These are phyloP conservation scores for Neodiprion lecontei DNA, from an alignment of 1,140 invertebrate genomes.

Conservation along the genomic window DNA sequence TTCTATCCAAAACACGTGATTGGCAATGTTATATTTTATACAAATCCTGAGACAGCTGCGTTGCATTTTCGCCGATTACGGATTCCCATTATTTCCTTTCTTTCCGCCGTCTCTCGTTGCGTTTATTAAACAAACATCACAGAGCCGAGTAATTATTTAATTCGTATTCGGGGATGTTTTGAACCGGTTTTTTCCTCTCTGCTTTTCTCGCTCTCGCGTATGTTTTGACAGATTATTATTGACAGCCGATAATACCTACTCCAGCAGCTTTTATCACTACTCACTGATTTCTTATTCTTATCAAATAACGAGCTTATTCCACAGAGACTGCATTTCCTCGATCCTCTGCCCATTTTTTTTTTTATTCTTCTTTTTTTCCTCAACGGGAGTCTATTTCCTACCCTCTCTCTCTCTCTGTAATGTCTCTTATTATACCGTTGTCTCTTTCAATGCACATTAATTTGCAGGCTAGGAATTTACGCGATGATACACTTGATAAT, in stretches of 20 bases:
- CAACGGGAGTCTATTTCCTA: not conserved
- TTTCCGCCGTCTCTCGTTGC: too few species aligned
- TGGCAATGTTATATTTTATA: slow-evolving; percentile 8
- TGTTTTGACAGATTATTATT: slow-evolving; percentile 8
- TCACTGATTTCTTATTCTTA: slow-evolving; percentile 30
- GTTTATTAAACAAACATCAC: not conserved
- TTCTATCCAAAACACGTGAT: not conserved
- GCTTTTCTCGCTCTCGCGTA: slow-evolving; percentile 17
- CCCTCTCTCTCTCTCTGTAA: too few species aligned
- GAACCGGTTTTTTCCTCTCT: too few species aligned
- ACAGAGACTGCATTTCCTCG: slow-evolving; percentile 24
- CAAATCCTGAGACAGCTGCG: slow-evolving; percentile 16
- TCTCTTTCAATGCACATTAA: too few species aligned
- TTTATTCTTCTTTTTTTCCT: not conserved
- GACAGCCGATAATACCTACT: slow-evolving; percentile 1
- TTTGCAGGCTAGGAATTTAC: not conserved
- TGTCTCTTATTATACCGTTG: too few species aligned
- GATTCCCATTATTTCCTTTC: slow-evolving; percentile 33
- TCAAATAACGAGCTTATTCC: slow-evolving; percentile 21
- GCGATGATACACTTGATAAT: not conserved
- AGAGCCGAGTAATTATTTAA: too few species aligned
- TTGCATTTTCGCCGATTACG: slow-evolving; percentile 32
- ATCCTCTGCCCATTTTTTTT: slow-evolving; percentile 18
- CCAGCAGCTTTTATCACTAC: not conserved
- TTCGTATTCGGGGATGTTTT: too few species aligned